phyloP scores from a whole-genome alignment of 2,113 vertebrate species.

The Corydoras sp. region DNA sequence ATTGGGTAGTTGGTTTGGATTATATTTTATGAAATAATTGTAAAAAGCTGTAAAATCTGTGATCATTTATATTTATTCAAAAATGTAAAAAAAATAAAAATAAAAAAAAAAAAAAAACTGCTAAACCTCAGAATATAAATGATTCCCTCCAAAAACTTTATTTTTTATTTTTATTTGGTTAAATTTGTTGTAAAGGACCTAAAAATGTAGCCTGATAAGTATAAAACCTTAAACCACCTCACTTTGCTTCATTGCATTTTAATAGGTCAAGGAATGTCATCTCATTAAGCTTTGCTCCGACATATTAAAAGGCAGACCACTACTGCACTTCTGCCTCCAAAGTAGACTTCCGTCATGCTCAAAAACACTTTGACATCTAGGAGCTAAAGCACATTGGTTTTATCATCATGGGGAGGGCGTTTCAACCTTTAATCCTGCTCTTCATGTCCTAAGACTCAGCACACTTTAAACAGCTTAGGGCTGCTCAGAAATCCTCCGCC shows the following conservation, averaged over 20 bases:
- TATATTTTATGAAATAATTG: no score
- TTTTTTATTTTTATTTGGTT: no score
- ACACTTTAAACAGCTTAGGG: conserved; percentile 32
- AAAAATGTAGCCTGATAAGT: no score
- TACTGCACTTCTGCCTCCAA: conserved; percentile 16
- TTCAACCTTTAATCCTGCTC: conserved; percentile 36
- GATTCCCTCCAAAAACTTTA: no score
- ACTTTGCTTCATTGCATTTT: not conserved
- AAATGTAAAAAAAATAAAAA: no score
- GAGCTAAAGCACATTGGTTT: conserved; percentile 33
- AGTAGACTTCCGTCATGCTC: conserved; percentile 27
- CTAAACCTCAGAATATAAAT: no score
- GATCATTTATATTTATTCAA: no score
- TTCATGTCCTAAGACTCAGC: conserved; percentile 35
- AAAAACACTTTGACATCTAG: conserved; percentile 38
- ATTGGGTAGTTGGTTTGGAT: no score
- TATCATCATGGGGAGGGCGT: conserved; percentile 31
- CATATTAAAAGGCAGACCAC: conserved; percentile 25
- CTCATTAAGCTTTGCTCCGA: conserved; percentile 20
- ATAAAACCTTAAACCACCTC: no score
- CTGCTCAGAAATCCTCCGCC: conserved; percentile 32
- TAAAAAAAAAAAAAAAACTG: no score
- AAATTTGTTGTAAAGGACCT: no score
- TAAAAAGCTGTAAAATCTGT: no score
- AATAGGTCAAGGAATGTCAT: conserved; percentile 21